Evolutionary conservation across 2,797 vertebrate genomes (phyloP), one percentile per base, ranked within the genome.

Genomic region (Cyclura pinguis): DNA sequence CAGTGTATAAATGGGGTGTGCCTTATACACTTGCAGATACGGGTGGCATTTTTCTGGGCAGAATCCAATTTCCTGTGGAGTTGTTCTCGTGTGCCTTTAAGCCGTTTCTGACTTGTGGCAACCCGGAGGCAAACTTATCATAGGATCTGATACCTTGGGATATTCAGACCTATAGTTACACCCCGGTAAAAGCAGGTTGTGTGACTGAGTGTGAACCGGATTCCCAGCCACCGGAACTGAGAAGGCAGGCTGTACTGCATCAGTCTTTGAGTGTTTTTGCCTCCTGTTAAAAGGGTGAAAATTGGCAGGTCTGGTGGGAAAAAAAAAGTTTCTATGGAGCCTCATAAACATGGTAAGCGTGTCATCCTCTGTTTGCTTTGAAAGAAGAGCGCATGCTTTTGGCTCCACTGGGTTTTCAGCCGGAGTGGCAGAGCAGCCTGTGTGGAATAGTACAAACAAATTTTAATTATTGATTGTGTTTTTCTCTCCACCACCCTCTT

Each of bases 391-490:
- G 42, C 24, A 87, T 72, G 92, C 90, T 91, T 32, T 89, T 62
- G 88, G 47, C 0, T 0, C 83, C 90, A 0, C 77, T 2, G 35
- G 42, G 29, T 27, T n/a, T 78, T 78, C 42, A 6, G 52, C 29
- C 4, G 50, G 86, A 91, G 73, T 13, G 81, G 62, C 82, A 22
- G 74, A 73, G 81, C 38, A 4, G 55, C 67, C 86, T 9, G 1
- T 12, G 55, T 1, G 89, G 80, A 94, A 89, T 92, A 89, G 88
- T 20, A 72, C 57, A 64, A 50, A 69, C 91, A 87, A 59, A 88
- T 91, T 88, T 91, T 95, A 95, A 95, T 95, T 95, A 96, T 96
- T 95, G 95, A 96, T 93, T 89, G 89, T 55, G 2, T 89, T 27
- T 62, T 57, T 22, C 57, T 10, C 67, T 32, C 32, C 52, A 35